Base-by-base conservation (phyloP, 2,113 vertebrate genomes). In the Embiotoca jacksoni region DNA sequence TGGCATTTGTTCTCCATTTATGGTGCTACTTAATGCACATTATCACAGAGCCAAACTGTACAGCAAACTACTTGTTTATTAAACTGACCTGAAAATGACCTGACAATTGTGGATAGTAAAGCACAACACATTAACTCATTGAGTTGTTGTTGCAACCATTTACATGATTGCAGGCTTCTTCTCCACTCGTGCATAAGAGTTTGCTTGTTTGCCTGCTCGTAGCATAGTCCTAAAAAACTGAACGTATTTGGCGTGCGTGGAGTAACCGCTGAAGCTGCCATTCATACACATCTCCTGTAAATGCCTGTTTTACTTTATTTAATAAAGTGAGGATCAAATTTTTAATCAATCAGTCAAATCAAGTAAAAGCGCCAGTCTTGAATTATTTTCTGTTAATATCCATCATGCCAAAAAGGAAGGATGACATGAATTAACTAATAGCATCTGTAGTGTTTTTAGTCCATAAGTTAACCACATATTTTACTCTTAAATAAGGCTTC, bases 401-500 rank as follows among this genome's bases (percentile, higher is more conserved):
- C 7, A 15, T 61, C 58, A 49, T 52, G n/a, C 33, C 47, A 7
- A 30, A 77, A 37, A 44, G 39, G 11, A 53, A 54, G 32, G 0
- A 3, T 16, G 54, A 32, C 5, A 8, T 60, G 23, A 33, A 35
- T 53, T 47, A 37, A 2, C 5, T 31, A 46, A 56, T 15, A 54
- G 6, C 63, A 57, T 53, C n/a, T 62, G 39, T 55, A 14, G 49
- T 58, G 41, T 3, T 16, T 70, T 47, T 52, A 54, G 10, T 63
- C 10, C 32, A 58, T 74, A 74, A 60, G 13, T 44, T 44, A 11
- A 9, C 41, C 41, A 44, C 41, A 44, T 44, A 13, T 11, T 44
- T 44, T 44, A 11, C 33, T 58, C 46, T 59, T 36, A 68, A 65
- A 11, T 50, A 64, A 15, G 2, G 4, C n/a, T 63, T 16, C 1